Percentiles rank a stretch among this genome's conserved stretches.
Conservation (phyloP, 2,888 invertebrate genomes). For the Disparrhopalites patrizii region DNA sequence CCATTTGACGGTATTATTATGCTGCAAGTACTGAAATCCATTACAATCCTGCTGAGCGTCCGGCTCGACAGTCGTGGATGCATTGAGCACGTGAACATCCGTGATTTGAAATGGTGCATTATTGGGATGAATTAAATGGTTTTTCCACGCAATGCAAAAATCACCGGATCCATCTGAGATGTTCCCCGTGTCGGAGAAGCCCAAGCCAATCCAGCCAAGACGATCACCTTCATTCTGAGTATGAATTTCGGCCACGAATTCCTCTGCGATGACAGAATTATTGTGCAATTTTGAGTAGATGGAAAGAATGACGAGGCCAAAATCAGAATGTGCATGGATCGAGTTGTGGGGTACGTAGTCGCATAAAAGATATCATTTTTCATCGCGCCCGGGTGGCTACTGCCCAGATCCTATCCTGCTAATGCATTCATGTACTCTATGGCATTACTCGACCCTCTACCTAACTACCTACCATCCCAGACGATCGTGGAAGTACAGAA, state of each 20-base stretch:
- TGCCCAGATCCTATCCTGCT: no score
- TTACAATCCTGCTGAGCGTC: conserved; percentile 73
- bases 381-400: no score
- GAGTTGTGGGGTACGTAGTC: no score
- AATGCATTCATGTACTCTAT: no score
- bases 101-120: conserved; percentile 37
- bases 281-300: no score
- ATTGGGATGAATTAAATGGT: conserved; percentile 26
- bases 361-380: no score
- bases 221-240: conserved; percentile 33
- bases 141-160: conserved; percentile 45
- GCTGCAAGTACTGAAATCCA: conserved; percentile 56
- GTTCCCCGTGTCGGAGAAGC: conserved; percentile 45
- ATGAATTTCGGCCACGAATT: conserved; percentile 46
- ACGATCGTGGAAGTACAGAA: no score
- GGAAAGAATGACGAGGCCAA: no score
- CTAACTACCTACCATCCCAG: no score
- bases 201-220: conserved; percentile 46
- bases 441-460: no score
- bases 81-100: conserved; percentile 42
- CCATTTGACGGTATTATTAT: conserved; percentile 62
- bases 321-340: no score
- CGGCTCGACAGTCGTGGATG: conserved; percentile 31
- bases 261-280: conserved; percentile 31
- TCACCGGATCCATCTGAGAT: conserved; percentile 47